Conservation (phyloP, 2,113 vertebrate species). For the Odocoileus virginianus region DNA sequence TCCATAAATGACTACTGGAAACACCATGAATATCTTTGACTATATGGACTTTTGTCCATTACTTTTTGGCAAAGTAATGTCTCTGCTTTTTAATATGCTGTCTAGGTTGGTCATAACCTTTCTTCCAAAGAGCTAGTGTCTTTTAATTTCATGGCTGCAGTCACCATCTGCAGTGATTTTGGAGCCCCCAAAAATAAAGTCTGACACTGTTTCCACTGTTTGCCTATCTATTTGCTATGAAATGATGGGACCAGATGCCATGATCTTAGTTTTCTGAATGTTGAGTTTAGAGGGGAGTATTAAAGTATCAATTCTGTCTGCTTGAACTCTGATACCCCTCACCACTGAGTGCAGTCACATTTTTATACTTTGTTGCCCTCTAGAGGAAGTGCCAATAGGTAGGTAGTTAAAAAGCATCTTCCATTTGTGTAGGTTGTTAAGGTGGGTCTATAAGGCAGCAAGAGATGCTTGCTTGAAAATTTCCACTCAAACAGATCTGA, state of each 20-base stretch:
- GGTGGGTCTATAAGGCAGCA: neutral
- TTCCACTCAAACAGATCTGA: neutral
- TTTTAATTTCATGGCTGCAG: neutral
- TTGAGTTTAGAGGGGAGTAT: neutral
- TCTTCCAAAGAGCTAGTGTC: neutral
- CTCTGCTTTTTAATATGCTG: neutral
- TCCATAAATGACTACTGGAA: neutral
- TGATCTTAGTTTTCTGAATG: neutral
- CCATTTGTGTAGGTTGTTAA: neutral
- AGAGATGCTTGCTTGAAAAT: neutral
- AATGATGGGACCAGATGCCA: neutral
- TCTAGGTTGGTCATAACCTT: neutral
- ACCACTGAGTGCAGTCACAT: neutral
- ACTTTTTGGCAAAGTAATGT: neutral
- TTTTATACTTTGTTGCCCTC: neutral
- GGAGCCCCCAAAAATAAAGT: fast-evolving
- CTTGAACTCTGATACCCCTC: neutral
- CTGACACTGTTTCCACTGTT: neutral
- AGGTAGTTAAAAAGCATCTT: neutral
- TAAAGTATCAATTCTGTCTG: neutral
- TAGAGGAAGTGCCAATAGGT: neutral
- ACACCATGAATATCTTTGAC: neutral
- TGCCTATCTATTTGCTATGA: neutral
- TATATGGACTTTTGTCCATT: neutral
- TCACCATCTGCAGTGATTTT: neutral